Evolutionary conservation across 2,113 vertebrate species (phyloP).

Genomic region (Gymnorhina tibicen): DNA sequence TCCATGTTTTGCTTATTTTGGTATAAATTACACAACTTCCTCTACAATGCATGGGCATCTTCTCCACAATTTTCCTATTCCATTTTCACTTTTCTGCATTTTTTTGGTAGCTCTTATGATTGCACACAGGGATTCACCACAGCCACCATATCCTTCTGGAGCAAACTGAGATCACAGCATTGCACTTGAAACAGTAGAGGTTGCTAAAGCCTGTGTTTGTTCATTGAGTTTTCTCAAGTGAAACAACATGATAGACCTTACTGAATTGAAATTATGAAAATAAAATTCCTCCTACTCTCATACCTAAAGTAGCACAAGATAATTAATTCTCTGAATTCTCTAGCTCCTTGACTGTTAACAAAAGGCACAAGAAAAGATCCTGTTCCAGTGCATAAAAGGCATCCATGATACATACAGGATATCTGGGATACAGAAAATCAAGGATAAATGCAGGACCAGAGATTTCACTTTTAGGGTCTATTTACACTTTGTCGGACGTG

Average conservation of each 20-base stretch:
- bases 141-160: neutral
- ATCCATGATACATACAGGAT: neutral
- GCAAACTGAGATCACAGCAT: neutral
- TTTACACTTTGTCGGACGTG: neutral
- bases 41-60: neutral
- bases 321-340: neutral
- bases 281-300: neutral
- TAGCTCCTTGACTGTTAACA: neutral
- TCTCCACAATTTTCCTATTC: neutral
- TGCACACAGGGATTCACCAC: neutral
- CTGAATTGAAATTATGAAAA: neutral
- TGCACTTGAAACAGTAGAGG: neutral
- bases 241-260: neutral
- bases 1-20: neutral
- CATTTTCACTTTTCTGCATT: neutral
- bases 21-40: neutral
- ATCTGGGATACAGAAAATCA: neutral
- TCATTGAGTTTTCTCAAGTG: neutral
- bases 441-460: neutral
- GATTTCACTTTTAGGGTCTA: neutral
- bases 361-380: neutral
- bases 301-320: neutral
- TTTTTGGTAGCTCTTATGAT: neutral
- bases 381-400: neutral
- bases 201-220: conserved; percentile 18